These are phyloP conservation scores for Hemistola chrysoprasaria DNA, from an alignment of 2,888 invertebrate genomes.

Conservation along the genomic window DNA sequence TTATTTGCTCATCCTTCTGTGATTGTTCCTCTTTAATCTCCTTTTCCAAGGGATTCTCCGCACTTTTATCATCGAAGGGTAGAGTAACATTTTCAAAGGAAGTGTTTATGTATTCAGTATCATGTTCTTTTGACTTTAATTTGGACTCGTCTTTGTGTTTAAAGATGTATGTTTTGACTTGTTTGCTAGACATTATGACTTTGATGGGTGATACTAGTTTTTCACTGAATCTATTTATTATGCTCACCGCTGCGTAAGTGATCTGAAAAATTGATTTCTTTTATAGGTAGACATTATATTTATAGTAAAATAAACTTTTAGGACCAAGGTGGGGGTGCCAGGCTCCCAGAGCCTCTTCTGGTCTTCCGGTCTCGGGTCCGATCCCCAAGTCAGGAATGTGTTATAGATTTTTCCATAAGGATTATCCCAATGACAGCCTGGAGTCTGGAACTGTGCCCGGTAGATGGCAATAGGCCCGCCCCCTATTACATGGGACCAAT, in stretches of 20 bases:
- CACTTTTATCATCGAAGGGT: conserved; percentile 10
- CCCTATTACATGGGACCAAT: too few species aligned
- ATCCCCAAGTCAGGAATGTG: too few species aligned
- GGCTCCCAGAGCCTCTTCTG: too few species aligned
- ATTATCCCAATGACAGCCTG: too few species aligned
- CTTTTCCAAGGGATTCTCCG: conserved; percentile 7
- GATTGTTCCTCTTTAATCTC: conserved; percentile 9
- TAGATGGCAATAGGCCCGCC: too few species aligned
- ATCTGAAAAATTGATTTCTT: conserved; percentile 30
- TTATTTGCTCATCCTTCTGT: not conserved
- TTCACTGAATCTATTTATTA: conserved; percentile 40
- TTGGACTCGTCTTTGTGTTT: conserved; percentile 27
- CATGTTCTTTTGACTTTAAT: conserved; percentile 3
- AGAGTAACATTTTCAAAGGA: conserved; percentile 23
- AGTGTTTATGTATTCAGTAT: conserved; percentile 19
- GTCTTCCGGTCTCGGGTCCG: too few species aligned
- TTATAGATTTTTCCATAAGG: too few species aligned
- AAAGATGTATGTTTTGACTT: conserved; percentile 36
- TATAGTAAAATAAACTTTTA: too few species aligned
- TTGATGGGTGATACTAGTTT: conserved; percentile 42
- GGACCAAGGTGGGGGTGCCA: too few species aligned
- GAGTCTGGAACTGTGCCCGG: too few species aligned
- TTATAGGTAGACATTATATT: not conserved
- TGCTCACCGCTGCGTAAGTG: conserved; percentile 42
- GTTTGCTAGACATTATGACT: conserved; percentile 34